Evolutionary conservation across 2,113 vertebrate genomes (phyloP).

Genomic region (Indicator indicator): DNA sequence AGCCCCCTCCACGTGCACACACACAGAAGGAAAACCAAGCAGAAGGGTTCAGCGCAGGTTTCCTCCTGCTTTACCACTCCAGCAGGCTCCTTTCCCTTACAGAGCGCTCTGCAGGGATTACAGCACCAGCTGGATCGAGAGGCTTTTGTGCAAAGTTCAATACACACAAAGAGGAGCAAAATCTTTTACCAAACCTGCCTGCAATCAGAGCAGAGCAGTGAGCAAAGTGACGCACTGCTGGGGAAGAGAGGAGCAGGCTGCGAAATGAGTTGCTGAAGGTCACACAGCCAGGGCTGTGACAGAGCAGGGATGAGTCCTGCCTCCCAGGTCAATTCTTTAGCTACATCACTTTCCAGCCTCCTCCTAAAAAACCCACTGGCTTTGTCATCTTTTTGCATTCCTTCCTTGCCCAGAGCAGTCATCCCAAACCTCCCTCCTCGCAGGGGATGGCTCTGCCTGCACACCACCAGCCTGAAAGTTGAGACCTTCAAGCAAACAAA

Average conservation of each 20-base stretch:
- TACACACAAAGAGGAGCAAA: neutral
- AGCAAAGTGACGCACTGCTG: constrained; percentile 10
- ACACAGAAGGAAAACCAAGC: neutral
- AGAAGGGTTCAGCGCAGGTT: neutral
- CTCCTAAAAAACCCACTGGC: accelerated
- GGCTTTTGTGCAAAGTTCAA: constrained; percentile 49
- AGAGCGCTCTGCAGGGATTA: neutral
- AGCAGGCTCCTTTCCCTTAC: neutral
- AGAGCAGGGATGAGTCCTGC: neutral
- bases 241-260: constrained; percentile 14
- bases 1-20: accelerated
- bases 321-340: neutral
- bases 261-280: constrained; percentile 21
- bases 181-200: constrained; percentile 41
- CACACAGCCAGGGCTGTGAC: neutral
- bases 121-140: constrained; percentile 2
- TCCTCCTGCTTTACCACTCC: neutral
- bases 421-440: neutral
- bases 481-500: neutral
- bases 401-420: neutral
- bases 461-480: neutral
- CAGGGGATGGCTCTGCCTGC: neutral
- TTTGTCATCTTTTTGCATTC: neutral
- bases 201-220: constrained; percentile 25
- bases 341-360: neutral